A percentile compares a stretch with the other conserved stretches of the same genome.
Evolutionary conservation across 2,113 vertebrate species (phyloP).

Genomic region (Emydocephalus ijimae): DNA sequence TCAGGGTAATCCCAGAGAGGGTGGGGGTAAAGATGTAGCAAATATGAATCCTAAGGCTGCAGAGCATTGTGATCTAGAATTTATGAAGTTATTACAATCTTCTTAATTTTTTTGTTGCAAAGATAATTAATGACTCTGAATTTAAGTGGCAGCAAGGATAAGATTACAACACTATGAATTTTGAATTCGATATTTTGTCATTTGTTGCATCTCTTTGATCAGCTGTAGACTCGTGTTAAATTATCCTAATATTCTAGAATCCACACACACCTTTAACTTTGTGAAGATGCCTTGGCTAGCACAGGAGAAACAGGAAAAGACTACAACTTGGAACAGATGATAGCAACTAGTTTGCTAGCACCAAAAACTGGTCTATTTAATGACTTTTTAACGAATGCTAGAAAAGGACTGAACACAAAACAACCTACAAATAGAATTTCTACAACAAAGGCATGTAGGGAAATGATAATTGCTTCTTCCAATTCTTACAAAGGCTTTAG

Average conservation of each 20-base stretch:
- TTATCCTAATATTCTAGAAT: not conserved
- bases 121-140: not conserved
- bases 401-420: not conserved
- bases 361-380: not conserved
- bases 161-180: not conserved
- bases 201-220: not conserved
- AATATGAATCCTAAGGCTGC: not conserved
- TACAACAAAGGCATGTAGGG: not conserved
- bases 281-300: not conserved
- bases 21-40: not conserved
- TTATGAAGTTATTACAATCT: not conserved
- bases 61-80: not conserved
- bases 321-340: not conserved
- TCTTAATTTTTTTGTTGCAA: not conserved
- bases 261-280: not conserved
- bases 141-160: not conserved
- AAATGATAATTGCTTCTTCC: constrained; percentile 6
- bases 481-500: not conserved
- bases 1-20: not conserved
- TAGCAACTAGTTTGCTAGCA: not conserved
- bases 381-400: not conserved
- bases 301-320: not conserved
- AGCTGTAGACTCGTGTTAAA: not conserved
- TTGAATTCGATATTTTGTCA: not conserved
- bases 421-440: not conserved